Conservation (phyloP, 1,140 invertebrate genomes). For the Euglossa dilemma region DNA sequence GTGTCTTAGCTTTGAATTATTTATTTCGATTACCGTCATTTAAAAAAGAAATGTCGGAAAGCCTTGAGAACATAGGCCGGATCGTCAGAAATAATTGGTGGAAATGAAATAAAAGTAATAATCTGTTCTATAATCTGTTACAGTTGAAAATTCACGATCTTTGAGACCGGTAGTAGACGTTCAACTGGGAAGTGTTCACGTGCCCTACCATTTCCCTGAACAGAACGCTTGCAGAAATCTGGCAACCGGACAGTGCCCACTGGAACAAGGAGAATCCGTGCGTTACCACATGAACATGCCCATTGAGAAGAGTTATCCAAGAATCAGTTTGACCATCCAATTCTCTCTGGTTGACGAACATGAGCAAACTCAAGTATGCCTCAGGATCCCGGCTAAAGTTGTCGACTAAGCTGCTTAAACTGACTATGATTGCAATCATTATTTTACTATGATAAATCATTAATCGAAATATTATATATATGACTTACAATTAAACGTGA, state of each 20-base stretch:
- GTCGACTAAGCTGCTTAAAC: conserved; percentile 7
- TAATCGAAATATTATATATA: neutral
- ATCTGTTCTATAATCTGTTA: conserved; percentile 13
- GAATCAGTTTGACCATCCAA: conserved; percentile 54
- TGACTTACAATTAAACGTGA: neutral
- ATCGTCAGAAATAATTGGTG: too few species aligned
- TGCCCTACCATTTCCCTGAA: conserved; percentile 60
- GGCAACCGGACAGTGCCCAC: conserved; percentile 66
- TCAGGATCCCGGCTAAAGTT: conserved; percentile 60
- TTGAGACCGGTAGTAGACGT: conserved; percentile 64
- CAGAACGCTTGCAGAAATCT: conserved; percentile 69
- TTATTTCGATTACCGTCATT: too few species aligned
- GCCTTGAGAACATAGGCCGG: too few species aligned
- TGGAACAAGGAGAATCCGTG: conserved; percentile 64
- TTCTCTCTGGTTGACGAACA: conserved; percentile 61
- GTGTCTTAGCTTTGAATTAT: neutral
- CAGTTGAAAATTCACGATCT: conserved; percentile 55
- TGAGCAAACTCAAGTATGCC: conserved; percentile 54
- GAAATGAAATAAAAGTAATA: too few species aligned
- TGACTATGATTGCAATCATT: neutral
- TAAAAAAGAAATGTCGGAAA: too few species aligned
- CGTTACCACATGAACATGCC: conserved; percentile 72
- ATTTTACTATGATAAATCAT: neutral
- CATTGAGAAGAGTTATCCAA: conserved; percentile 61
- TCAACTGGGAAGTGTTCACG: neutral